Evolutionary conservation across 1,140 invertebrate species (phyloP).

Genomic region (Pseudomyrmex flavicornis): DNA sequence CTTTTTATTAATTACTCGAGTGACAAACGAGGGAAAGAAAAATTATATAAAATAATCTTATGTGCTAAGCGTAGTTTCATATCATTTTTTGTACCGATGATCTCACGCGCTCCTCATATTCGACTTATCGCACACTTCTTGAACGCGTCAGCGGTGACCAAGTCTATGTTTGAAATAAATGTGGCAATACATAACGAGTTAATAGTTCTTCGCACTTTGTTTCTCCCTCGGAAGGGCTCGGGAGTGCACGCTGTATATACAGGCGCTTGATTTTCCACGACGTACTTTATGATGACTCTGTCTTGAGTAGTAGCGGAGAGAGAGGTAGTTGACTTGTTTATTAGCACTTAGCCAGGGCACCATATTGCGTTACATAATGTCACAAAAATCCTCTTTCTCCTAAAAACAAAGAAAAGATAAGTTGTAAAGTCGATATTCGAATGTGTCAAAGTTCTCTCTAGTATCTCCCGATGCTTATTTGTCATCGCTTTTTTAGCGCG

Average conservation of each 20-base stretch:
- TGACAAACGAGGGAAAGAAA: not conserved
- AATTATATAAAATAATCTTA: no score
- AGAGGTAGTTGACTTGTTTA: no score
- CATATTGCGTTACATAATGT: no score
- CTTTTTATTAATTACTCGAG: slow-evolving; percentile 11
- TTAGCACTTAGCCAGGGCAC: no score
- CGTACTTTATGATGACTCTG: slow-evolving; percentile 51
- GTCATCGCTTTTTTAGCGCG: no score
- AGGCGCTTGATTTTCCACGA: slow-evolving; percentile 40
- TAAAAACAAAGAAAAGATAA: no score
- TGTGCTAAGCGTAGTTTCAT: no score
- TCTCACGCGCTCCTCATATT: not conserved
- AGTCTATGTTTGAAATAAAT: slow-evolving; percentile 31
- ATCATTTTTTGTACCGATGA: no score
- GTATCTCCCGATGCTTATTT: no score
- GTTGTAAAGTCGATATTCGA: no score
- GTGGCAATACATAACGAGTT: slow-evolving; percentile 37
- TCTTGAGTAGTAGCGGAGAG: slow-evolving; percentile 32
- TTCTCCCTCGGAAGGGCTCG: not conserved
- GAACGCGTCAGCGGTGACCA: not conserved
- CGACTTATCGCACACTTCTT: slow-evolving; percentile 12
- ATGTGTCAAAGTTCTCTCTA: no score
- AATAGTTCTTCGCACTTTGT: slow-evolving; percentile 30
- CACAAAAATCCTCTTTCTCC: no score
- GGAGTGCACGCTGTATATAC: slow-evolving; percentile 16